A percentile compares a stretch with the other conserved stretches of the same genome.
phyloP scores from a whole-genome alignment of 1,140 invertebrate genomes.

The Diachasma alloeum region DNA sequence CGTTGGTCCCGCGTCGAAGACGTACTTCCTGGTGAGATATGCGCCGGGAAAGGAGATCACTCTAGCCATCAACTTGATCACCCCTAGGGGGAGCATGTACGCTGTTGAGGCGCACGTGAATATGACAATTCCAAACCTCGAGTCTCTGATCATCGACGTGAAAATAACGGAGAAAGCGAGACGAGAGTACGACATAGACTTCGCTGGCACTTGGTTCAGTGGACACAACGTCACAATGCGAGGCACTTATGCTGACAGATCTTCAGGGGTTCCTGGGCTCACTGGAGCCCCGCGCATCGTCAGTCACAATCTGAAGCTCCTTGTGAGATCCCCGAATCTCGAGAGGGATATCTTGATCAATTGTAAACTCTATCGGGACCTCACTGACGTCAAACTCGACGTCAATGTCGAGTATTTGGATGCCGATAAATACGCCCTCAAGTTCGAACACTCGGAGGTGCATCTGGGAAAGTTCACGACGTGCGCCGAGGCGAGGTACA shows the following conservation, averaged over 20 bases:
- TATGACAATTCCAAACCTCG: slow-evolving; percentile 70
- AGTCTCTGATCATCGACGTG: slow-evolving; percentile 67
- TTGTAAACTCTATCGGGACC: slow-evolving; percentile 69
- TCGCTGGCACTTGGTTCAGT: slow-evolving; percentile 80
- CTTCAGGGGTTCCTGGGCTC: slow-evolving; percentile 58
- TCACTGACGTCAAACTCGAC: slow-evolving; percentile 68
- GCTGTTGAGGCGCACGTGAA: slow-evolving; percentile 69
- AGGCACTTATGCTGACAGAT: slow-evolving; percentile 77
- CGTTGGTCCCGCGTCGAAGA: slow-evolving; percentile 51
- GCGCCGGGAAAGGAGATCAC: slow-evolving; percentile 70
- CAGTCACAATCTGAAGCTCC: slow-evolving; percentile 73
- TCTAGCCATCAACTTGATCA: slow-evolving; percentile 61
- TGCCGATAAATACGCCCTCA: slow-evolving; percentile 69
- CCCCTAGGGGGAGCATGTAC: slow-evolving; percentile 67
- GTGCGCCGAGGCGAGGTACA: slow-evolving; percentile 72
- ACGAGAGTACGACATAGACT: slow-evolving; percentile 71
- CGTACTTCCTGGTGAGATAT: slow-evolving; percentile 56
- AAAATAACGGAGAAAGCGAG: slow-evolving; percentile 68
- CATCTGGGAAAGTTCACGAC: slow-evolving; percentile 69
- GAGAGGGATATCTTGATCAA: slow-evolving; percentile 70
- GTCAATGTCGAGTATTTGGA: slow-evolving; percentile 69
- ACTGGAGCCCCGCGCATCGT: slow-evolving; percentile 47
- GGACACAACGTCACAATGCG: slow-evolving; percentile 74
- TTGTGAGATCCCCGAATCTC: slow-evolving; percentile 76
- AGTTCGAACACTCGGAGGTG: slow-evolving; percentile 68